These are phyloP conservation scores for Thalassoma bifasciatum DNA, from an alignment of 2,113 vertebrate species.

Conservation along the genomic window DNA sequence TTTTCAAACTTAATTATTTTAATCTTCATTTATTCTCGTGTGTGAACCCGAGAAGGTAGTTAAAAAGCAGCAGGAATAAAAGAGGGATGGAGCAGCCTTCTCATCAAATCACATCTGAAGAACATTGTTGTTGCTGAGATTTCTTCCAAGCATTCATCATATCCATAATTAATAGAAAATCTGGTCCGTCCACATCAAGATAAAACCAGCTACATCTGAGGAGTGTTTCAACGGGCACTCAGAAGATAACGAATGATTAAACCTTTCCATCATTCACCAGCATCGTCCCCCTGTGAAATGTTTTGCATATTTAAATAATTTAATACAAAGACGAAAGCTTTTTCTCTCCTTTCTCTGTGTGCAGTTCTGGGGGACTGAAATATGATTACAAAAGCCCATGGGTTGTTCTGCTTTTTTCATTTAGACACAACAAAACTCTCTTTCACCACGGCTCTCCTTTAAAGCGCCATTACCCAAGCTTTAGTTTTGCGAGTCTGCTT, in stretches of 20 bases:
- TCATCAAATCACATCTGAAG: slow-evolving; percentile 14
- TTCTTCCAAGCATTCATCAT: slow-evolving; percentile 49
- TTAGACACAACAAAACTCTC: slow-evolving; percentile 51
- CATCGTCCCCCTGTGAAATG: slow-evolving; percentile 34
- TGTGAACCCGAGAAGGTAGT: background rate
- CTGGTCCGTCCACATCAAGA: slow-evolving; percentile 45
- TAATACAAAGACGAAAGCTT: slow-evolving; percentile 48
- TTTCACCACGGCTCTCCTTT: slow-evolving; percentile 42
- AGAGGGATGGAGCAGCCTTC: background rate
- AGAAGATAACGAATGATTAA: slow-evolving; percentile 55
- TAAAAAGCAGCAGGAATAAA: background rate
- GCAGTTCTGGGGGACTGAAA: slow-evolving; percentile 38
- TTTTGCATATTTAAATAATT: slow-evolving; percentile 70
- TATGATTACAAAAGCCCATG: slow-evolving; percentile 51
- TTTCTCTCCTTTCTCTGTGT: slow-evolving; percentile 5
- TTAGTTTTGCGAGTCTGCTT: slow-evolving; percentile 58
- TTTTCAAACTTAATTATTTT: background rate
- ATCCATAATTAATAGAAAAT: slow-evolving; percentile 66
- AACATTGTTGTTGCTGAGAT: slow-evolving; percentile 28
- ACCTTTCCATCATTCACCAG: slow-evolving; percentile 48
- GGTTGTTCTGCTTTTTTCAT: slow-evolving; percentile 50
- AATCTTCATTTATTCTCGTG: background rate
- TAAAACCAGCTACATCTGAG: slow-evolving; percentile 5
- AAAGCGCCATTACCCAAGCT: slow-evolving; percentile 47
- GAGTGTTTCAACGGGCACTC: slow-evolving; percentile 30